Conservation (phyloP, 1,140 invertebrate species). For the Microplitis mediator region DNA sequence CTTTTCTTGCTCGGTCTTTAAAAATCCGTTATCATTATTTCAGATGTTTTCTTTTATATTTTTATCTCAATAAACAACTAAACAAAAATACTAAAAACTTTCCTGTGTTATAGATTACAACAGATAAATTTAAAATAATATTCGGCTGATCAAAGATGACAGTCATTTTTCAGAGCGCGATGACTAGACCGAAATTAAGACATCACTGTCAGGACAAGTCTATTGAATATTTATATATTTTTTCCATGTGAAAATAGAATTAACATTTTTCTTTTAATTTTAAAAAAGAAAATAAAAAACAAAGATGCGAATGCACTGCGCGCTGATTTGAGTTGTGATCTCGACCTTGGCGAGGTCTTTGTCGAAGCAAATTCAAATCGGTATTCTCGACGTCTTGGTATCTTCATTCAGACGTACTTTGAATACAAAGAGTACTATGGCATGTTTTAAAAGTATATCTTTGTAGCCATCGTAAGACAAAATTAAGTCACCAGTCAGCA, state of each 20-base stretch:
- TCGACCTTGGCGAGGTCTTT: slow-evolving; percentile 41
- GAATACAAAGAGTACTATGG: slow-evolving; percentile 30
- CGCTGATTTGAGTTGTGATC: slow-evolving; percentile 10
- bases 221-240: too few relatives aligned
- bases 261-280: not conserved
- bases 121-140: too few relatives aligned
- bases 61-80: too few relatives aligned
- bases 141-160: too few relatives aligned
- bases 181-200: too few relatives aligned
- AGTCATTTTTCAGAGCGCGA: too few relatives aligned
- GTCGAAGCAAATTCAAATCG: slow-evolving; percentile 34
- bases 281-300: not conserved
- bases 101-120: too few relatives aligned
- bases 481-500: not conserved
- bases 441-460: not conserved
- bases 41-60: too few relatives aligned
- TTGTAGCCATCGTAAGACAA: not conserved
- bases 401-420: slow-evolving; percentile 27
- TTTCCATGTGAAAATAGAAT: too few relatives aligned
- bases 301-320: slow-evolving; percentile 19
- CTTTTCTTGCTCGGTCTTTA: slow-evolving; percentile 19
- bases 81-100: too few relatives aligned
- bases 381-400: slow-evolving; percentile 36
- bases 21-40: not conserved
- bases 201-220: too few relatives aligned